Conservation (phyloP, 1,140 invertebrate species). For the Vanessa atalanta region DNA sequence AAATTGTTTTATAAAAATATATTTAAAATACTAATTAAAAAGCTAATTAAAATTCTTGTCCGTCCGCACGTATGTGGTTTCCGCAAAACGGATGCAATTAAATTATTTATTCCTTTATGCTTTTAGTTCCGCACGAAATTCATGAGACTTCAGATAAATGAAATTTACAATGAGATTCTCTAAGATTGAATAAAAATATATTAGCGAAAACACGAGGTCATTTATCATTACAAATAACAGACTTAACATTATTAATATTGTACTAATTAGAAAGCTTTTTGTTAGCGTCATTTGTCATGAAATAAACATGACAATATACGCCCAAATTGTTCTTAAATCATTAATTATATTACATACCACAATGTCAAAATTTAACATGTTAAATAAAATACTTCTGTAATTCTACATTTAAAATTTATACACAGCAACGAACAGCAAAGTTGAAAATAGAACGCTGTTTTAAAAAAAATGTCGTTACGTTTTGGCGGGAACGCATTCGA, state of each 20-base stretch:
- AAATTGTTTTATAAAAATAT: too few species aligned
- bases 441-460: too few species aligned
- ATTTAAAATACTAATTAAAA: slow-evolving; percentile 8
- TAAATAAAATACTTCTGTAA: neutral
- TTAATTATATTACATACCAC: neutral
- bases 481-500: too few species aligned
- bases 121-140: slow-evolving; percentile 14
- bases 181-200: neutral
- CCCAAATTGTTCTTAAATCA: slow-evolving; percentile 47
- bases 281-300: slow-evolving; percentile 43
- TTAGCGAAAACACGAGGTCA: neutral
- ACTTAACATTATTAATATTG: slow-evolving; percentile 26
- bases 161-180: neutral
- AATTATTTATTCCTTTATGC: slow-evolving; percentile 18
- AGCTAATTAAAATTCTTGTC: slow-evolving; percentile 16
- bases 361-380: neutral
- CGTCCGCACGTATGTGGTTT: slow-evolving; percentile 15
- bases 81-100: slow-evolving; percentile 14
- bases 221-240: neutral
- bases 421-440: too few species aligned
- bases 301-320: slow-evolving; percentile 34
- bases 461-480: too few species aligned
- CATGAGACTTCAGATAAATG: slow-evolving; percentile 12
- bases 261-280: slow-evolving; percentile 26
- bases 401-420: too few species aligned